Base-by-base conservation (phyloP, 2,888 invertebrate species). In the Prosapia bicincta region DNA sequence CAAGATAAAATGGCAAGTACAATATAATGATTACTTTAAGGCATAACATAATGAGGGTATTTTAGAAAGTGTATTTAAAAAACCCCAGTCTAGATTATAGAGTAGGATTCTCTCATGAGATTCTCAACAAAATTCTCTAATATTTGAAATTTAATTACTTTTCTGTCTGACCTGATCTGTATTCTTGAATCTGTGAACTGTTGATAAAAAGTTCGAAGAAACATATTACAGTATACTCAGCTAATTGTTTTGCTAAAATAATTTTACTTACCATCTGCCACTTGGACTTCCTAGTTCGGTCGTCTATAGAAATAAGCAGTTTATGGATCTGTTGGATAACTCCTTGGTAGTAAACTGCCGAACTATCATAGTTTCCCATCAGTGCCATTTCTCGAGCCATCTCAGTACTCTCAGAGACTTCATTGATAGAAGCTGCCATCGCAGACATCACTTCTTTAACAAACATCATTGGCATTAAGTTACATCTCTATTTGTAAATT, bases 351-450 rank as follows among this genome's bases (percentile, higher is more conserved):
- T 97, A 97, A 76, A 97, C 94, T 80, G 93, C 90, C 26, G 98
- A 94, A 79, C 95, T 94, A 83, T 98, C 98, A 84, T 99, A 99
- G 86, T 97, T 96, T 25, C 98, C 98, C 84, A 95, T 92, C 83
- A 98, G 87, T 78, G 97, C 95, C 92, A 94, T 95, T 88, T 99
- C 98, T 83, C 98, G 89, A 76, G 97, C 98, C 86, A 97, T 86
- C 86, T 95, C 96, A 77, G 97, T 94, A 88, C 97, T 97, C 87
- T 97, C 97, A 88, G 93, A 93, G 86, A 97, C 95, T 88, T 96
- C 96, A 85, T 91, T 92, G 85, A 94, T 91, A 84, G 93, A 93
- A 85, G 94, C 93, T 87, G 94, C 93, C 95, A 96, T 95, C 86
- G 90, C 81, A 79, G 81, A 82, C 83, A 83, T 81, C 81, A 82